Evolutionary conservation across 2,888 invertebrate genomes (phyloP), one percentile per base, ranked within the genome.

Genomic region (Drosophila ustulata): DNA sequence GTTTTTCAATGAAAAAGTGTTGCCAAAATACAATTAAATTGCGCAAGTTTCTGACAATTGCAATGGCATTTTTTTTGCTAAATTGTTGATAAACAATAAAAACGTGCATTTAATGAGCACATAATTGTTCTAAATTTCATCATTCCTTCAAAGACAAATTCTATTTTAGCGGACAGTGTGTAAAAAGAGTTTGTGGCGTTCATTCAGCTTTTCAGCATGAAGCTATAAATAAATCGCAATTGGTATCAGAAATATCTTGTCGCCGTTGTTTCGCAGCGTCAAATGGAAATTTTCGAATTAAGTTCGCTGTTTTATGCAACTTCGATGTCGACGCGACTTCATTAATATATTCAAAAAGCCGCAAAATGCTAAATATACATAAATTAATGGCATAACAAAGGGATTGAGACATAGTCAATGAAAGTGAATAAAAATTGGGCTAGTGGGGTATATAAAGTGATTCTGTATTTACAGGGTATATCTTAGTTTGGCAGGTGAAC

Each of bases 191-290:
- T 32, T 55, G 72, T 65, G 71, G 80, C 80, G 55, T 68, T 66
- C 69, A 82, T 82, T 82, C 47, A 78, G 53, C 41, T 37, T 47
- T 53, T 59, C 34, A 30, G 30, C 30, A n/a, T 50, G 37, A 1
- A n/a, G 41, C 69, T 78, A 75, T 73, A 69, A 74, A 80, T 80
- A 82, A 66, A 18, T 9, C 13, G 6, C 23, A 46, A 58, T 66
- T 50, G 51, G 51, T 70, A 67, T 68, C 18, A 66, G 28, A 71
- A 71, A 59, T 77, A 56, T 59, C 64, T 34, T 11, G 5, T 37
- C 11, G 11, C 37, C 9, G 8, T 32, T 68, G 66, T 53, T 57
- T 52, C 47, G 47, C 18, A 26, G 37, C 32, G 63, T 50, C 47
- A 69, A 58, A 58, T 51, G 58, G 32, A 62, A 66, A 72, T 53